A percentile compares a stretch with the other conserved stretches of the same genome.
Evolutionary conservation across 2,888 invertebrate genomes (phyloP).

Genomic region (Eilema depressum): DNA sequence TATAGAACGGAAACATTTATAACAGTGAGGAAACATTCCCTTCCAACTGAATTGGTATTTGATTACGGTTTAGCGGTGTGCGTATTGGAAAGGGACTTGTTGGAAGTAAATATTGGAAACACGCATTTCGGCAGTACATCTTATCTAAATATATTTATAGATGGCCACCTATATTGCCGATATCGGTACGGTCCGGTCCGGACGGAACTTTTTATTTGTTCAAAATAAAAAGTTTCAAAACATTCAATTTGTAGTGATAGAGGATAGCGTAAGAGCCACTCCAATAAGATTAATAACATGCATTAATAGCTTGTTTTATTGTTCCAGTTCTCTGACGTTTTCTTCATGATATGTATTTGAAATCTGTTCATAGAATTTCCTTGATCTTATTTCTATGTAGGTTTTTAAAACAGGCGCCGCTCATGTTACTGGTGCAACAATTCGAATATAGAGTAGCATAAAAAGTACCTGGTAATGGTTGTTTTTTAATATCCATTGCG

Average conservation of each 20-base stretch:
- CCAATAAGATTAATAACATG: not conserved
- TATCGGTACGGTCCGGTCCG: not conserved
- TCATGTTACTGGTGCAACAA: too few species aligned
- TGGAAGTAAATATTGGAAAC: not conserved
- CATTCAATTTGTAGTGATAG: not conserved
- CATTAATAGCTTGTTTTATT: not conserved
- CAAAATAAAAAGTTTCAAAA: not conserved
- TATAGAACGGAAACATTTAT: not conserved
- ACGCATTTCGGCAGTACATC: constrained; percentile 1
- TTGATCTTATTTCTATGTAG: too few species aligned
- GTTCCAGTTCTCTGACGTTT: not conserved
- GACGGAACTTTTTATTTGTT: too few species aligned
- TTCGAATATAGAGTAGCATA: too few species aligned
- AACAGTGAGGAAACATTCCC: not conserved
- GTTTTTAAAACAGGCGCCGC: too few species aligned
- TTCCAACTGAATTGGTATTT: constrained; percentile 5
- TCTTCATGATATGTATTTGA: not conserved
- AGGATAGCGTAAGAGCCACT: not conserved
- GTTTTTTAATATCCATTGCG: too few species aligned
- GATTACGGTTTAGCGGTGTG: not conserved
- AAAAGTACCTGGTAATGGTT: too few species aligned
- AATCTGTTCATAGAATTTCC: not conserved
- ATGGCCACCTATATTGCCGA: not conserved
- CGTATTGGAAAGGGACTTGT: constrained; percentile 5
- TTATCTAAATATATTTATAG: not conserved